Evolutionary conservation across 92 coral and sea anemone species (phyloP).

Genomic region (Phenganax marumi): DNA sequence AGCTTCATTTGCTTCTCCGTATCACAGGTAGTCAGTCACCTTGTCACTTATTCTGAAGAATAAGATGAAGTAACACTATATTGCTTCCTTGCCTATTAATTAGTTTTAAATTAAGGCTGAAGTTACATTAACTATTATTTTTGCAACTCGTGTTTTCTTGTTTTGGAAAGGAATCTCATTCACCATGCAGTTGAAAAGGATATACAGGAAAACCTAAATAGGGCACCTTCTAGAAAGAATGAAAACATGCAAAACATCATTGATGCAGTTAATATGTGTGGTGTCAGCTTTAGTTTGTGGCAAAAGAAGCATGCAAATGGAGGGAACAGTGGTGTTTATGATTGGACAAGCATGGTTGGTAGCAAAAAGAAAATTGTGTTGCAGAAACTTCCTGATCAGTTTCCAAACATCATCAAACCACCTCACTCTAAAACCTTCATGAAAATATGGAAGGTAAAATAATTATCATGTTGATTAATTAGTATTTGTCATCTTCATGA

Average conservation of each 20-base stretch:
- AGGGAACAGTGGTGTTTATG: slow-evolving; percentile 11
- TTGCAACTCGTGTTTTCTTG: background rate
- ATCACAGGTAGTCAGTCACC: slow-evolving; percentile 36
- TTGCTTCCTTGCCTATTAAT: slow-evolving; percentile 11
- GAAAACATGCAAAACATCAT: slow-evolving; percentile 11
- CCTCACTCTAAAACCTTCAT: slow-evolving; percentile 25
- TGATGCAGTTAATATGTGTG: slow-evolving; percentile 29
- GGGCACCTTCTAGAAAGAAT: slow-evolving; percentile 24
- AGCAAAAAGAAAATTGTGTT: slow-evolving; percentile 34
- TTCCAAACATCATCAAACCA: slow-evolving; percentile 29
- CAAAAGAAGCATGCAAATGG: slow-evolving; percentile 35
- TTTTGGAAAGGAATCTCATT: slow-evolving; percentile 5
- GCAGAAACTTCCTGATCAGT: slow-evolving; percentile 20
- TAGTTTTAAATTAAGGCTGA: background rate
- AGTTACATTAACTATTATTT: background rate
- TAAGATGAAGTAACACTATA: background rate
- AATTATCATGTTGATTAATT: background rate
- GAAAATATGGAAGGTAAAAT: slow-evolving; percentile 51
- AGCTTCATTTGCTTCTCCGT: slow-evolving; percentile 26
- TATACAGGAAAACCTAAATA: too few relatives aligned
- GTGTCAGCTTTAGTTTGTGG: slow-evolving; percentile 26
- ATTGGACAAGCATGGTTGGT: slow-evolving; percentile 50
- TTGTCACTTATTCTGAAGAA: background rate
- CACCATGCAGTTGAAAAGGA: too few relatives aligned
- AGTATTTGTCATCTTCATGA: background rate